Evolutionary conservation across 1,140 invertebrate species (phyloP).

Genomic region (Hylaeus volcanicus): DNA sequence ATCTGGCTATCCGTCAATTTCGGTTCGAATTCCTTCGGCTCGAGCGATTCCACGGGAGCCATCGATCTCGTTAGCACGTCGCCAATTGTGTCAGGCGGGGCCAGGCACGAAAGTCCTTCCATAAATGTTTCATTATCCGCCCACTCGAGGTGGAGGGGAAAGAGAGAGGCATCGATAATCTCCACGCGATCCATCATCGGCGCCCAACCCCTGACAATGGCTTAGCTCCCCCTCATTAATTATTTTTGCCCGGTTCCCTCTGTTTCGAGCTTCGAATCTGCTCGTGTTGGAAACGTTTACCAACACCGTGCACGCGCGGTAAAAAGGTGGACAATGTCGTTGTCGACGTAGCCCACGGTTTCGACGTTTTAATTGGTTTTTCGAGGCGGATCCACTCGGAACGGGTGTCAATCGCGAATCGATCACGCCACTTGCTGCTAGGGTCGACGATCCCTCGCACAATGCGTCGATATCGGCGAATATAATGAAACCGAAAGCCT

Average conservation of each 20-base stretch:
- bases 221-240: constrained; percentile 50
- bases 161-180: constrained; percentile 48
- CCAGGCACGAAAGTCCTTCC: constrained; percentile 46
- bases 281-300: not conserved
- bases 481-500: constrained; percentile 1
- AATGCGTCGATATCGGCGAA: not conserved
- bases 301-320: too few species aligned
- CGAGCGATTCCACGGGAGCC: not conserved
- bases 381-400: not conserved
- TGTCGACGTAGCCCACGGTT: not conserved
- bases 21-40: not conserved
- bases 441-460: not conserved
- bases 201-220: constrained; percentile 20
- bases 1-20: not conserved
- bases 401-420: constrained; percentile 24
- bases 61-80: constrained; percentile 43
- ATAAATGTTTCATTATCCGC: constrained; percentile 62
- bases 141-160: constrained; percentile 28
- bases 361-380: constrained; percentile 40
- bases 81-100: constrained; percentile 22
- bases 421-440: not conserved
- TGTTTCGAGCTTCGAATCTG: not conserved
- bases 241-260: constrained; percentile 38
- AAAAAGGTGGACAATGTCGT: constrained; percentile 4
- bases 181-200: constrained; percentile 54